Conservation (phyloP, 2,113 vertebrate species). For the Poeciliopsis retropinna region DNA sequence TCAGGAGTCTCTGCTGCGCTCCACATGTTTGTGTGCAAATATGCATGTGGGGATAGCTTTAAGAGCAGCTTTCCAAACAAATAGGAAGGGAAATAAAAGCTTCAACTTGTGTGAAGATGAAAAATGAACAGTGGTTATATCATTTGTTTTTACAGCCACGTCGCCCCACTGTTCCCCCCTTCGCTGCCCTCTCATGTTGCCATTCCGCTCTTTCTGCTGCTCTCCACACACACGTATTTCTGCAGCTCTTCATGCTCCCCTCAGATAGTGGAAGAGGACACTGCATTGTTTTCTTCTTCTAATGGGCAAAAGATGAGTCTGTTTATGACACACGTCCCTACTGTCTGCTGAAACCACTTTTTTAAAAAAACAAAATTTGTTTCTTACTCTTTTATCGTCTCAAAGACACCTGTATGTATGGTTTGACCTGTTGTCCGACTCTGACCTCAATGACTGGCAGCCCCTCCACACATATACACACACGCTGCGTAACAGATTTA, state of each 20-base stretch:
- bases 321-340: conserved; percentile 16
- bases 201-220: conserved; percentile 56
- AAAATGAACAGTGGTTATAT: conserved; percentile 59
- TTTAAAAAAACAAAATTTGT: background rate
- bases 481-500: conserved; percentile 41
- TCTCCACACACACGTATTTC: conserved; percentile 21
- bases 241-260: conserved; percentile 30
- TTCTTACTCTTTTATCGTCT: background rate
- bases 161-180: conserved; percentile 40
- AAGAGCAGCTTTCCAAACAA: conserved; percentile 41
- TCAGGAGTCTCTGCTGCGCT: conserved; percentile 49
- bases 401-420: conserved; percentile 9
- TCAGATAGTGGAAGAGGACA: conserved; percentile 21
- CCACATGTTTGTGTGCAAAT: background rate
- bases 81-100: background rate
- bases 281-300: conserved; percentile 60
- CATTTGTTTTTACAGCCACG: conserved; percentile 60
- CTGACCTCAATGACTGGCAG: conserved; percentile 24
- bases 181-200: conserved; percentile 24
- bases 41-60: conserved; percentile 14
- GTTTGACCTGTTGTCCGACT: conserved; percentile 22
- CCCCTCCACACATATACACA: background rate
- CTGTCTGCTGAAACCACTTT: background rate
- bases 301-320: conserved; percentile 35
- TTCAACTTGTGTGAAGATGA: conserved; percentile 20